These are phyloP conservation scores for Paradisaea rubra DNA, from an alignment of 2,113 vertebrate genomes.

Conservation along the genomic window DNA sequence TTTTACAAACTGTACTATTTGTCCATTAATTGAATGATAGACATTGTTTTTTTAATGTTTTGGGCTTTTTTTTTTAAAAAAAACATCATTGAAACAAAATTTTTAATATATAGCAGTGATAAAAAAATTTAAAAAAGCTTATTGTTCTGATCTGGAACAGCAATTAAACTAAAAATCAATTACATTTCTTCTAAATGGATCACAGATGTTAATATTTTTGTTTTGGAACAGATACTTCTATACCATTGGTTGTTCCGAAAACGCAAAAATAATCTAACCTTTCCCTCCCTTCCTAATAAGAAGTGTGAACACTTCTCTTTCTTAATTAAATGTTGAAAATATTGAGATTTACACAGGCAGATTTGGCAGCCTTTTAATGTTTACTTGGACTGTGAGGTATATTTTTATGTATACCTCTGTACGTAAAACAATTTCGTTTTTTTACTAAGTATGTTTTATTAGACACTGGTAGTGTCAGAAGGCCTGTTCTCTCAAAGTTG, in stretches of 20 bases:
- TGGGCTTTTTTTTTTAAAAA: neutral
- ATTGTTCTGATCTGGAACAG: neutral
- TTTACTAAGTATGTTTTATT: neutral
- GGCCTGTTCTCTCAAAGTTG: neutral
- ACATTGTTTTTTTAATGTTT: neutral
- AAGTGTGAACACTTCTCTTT: neutral
- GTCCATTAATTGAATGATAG: neutral
- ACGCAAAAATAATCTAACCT: neutral
- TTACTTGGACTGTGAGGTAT: neutral
- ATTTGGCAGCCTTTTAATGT: constrained; percentile 2
- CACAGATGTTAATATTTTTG: constrained; percentile 25
- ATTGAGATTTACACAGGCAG: neutral
- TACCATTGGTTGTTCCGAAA: neutral
- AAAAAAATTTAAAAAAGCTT: neutral
- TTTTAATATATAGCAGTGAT: neutral
- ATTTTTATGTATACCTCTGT: neutral
- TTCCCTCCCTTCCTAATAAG: neutral
- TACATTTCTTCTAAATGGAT: neutral
- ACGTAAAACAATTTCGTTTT: neutral
- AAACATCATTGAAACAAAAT: neutral
- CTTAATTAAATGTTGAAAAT: constrained; percentile 21
- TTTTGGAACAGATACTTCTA: neutral
- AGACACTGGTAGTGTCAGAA: neutral
- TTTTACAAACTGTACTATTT: neutral
- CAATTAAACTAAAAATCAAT: constrained; percentile 10